Evolutionary conservation across 2,797 vertebrate genomes (phyloP).

Genomic region (Sebastes itinus): DNA sequence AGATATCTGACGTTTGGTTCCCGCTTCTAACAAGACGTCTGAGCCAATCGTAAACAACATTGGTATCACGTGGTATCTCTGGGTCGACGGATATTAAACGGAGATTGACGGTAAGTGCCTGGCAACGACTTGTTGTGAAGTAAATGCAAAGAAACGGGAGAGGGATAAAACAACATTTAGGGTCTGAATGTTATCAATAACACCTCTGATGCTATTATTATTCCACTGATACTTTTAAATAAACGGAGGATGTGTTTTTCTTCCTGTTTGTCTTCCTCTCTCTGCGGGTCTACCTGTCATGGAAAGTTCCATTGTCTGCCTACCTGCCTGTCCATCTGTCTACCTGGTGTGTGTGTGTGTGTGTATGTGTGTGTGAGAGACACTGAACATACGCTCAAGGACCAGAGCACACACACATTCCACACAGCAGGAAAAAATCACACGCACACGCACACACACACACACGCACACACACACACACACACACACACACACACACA

Average conservation of each 20-base stretch:
- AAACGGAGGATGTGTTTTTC: not conserved
- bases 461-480: not conserved
- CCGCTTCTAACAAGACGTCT: too few relatives aligned
- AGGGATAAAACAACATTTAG: too few relatives aligned
- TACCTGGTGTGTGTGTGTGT: not conserved
- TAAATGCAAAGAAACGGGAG: too few relatives aligned
- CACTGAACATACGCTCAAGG: slow-evolving; percentile 15
- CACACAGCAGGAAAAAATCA: slow-evolving; percentile 8
- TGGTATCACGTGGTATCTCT: too few relatives aligned
- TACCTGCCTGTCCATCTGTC: slow-evolving; percentile 44
- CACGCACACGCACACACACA: not conserved
- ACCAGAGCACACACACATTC: slow-evolving; percentile 6
- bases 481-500: not conserved
- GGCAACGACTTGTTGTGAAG: too few relatives aligned
- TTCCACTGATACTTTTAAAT: not conserved
- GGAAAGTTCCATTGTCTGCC: slow-evolving; percentile 40
- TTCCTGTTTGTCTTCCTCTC: not conserved
- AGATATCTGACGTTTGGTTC: too few relatives aligned
- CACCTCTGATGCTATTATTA: too few relatives aligned
- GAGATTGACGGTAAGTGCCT: too few relatives aligned
- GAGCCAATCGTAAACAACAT: too few relatives aligned
- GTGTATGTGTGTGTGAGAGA: slow-evolving; percentile 1
- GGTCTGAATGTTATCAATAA: too few relatives aligned
- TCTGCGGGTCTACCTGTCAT: slow-evolving; percentile 2
- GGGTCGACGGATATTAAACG: too few relatives aligned